Conservation (phyloP, 1,140 invertebrate genomes). For the Bombus superbus region DNA sequence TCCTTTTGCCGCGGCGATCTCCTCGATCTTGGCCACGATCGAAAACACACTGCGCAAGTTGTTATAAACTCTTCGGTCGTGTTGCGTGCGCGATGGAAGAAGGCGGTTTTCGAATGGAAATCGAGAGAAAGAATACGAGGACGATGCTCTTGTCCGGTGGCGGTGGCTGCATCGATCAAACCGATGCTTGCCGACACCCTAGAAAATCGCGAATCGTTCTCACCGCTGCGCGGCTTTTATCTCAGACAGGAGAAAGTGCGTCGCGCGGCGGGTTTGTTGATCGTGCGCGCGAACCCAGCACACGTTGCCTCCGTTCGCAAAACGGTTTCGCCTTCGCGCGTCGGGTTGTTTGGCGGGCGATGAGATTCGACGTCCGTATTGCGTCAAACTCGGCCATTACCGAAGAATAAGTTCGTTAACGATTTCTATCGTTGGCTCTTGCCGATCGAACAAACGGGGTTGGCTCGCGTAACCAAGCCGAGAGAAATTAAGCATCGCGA, state of each 20-base stretch:
- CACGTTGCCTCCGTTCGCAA: not conserved
- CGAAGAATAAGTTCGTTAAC: constrained; percentile 19
- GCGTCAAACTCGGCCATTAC: not conserved
- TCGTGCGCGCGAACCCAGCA: too few species aligned
- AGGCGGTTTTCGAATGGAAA: not conserved
- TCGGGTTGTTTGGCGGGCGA: too few species aligned
- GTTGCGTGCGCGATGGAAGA: too few species aligned
- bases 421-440: not conserved
- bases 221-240: constrained; percentile 51
- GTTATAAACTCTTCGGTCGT: too few species aligned
- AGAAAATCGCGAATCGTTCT: constrained; percentile 55
- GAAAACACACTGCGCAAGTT: too few species aligned
- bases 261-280: constrained; percentile 9
- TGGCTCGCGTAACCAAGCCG: not conserved
- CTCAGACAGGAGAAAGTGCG: constrained; percentile 59
- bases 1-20: too few species aligned
- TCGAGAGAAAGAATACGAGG: not conserved
- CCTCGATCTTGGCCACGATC: too few species aligned
- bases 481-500: constrained; percentile 1
- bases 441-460: not conserved
- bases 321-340: too few species aligned
- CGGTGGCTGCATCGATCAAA: constrained; percentile 44
- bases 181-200: constrained; percentile 32
- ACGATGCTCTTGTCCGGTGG: not conserved
- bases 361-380: too few species aligned